Base-by-base conservation (phyloP, 2,888 invertebrate species). In the Drosophila histrio region DNA sequence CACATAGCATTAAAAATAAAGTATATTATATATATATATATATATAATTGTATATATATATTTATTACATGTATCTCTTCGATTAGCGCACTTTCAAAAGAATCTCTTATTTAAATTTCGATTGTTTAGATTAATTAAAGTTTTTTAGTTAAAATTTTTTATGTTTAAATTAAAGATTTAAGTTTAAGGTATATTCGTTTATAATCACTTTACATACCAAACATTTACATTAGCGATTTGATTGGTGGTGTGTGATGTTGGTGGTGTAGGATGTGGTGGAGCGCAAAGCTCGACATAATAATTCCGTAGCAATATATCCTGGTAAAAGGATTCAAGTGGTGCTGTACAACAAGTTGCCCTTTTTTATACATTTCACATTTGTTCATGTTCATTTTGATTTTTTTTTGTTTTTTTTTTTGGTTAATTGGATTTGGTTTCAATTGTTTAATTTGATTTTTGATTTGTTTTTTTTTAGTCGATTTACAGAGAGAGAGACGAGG, bases 341-440 rank as follows among this genome's bases (percentile, higher is more conserved):
- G 87, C 87, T 82, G 89, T 87, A 88, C 87, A 89, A 88, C 87
- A 88, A 87, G 88, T 89, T 78, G 82, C 83, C 87, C 88, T 89
- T 85, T 81, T 76, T 73, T 73, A 79, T 65, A 83, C 85, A 86
- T 65, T 76, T 77, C 62, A 66, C 62, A 66, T 47, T 44, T 44
- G 24, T 26, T 38, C 47, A 36, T 74, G 60, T 68, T 43, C 30
- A 19, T 46, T n/a, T 73, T 54, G 21, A 57, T 57, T 74, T 30
- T 69, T 43, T 13, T 26, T 50, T 49, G 17, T 39, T 56, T 53
- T 69, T 43, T 13, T 26, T 50, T 49, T 22, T 39, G 53, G 53
- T 54, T 72, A 56, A 63, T 80, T 77, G 58, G 54, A 59, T 73
- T 73, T 72, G 60, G 67, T 67, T 69, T 60, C 54, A 57, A 69